phyloP scores from a whole-genome alignment of 2,888 invertebrate genomes.

The Auanema sp. region DNA sequence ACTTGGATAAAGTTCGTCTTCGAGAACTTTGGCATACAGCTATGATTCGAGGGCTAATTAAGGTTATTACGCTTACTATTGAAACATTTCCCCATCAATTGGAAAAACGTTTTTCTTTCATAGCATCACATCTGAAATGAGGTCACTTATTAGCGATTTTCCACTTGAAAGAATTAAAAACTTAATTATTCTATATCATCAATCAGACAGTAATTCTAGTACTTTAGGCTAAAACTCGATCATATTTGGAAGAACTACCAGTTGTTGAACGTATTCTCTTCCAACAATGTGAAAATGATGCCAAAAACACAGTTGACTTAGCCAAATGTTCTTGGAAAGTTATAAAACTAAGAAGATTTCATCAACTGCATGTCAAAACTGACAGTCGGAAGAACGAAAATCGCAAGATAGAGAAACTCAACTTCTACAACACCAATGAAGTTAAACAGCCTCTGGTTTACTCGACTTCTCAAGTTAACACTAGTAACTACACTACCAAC shows the following conservation, averaged over 20 bases:
- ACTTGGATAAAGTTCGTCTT: conserved; percentile 41
- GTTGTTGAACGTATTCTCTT: conserved; percentile 46
- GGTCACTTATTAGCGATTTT: neutral
- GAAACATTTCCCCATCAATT: neutral
- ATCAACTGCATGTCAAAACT: neutral
- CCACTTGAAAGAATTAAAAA: neutral
- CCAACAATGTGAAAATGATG: conserved; percentile 45
- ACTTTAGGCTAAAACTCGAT: conserved; percentile 43
- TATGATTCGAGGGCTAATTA: conserved; percentile 43
- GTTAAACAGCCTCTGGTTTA: no score
- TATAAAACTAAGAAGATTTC: conserved; percentile 24
- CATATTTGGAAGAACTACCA: conserved; percentile 26
- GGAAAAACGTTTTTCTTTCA: neutral
- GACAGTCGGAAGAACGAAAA: neutral
- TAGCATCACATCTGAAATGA: neutral
- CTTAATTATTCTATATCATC: conserved; percentile 4
- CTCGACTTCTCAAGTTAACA: no score
- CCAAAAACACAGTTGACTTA: conserved; percentile 42
- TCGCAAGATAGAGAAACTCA: neutral
- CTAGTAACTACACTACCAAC: no score
- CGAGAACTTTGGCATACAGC: conserved; percentile 47
- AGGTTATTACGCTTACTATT: conserved; percentile 27
- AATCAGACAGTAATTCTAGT: conserved; percentile 10
- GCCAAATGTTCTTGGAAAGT: conserved; percentile 48
- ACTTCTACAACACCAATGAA: no score